These are phyloP conservation scores for Tricholaema leucomelas DNA, from an alignment of 2,113 vertebrate genomes.

Conservation along the genomic window DNA sequence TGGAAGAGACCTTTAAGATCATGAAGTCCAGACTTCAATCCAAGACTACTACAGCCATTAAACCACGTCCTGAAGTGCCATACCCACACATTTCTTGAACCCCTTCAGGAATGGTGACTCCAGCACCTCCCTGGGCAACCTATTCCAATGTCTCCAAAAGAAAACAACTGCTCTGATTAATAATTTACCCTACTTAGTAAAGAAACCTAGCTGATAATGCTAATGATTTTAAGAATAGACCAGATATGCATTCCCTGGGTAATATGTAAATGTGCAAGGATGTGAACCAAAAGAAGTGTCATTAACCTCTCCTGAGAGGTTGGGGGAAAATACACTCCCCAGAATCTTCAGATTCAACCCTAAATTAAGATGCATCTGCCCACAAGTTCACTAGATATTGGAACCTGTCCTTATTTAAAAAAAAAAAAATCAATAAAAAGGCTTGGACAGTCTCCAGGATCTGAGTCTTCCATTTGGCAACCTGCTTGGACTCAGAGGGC, in stretches of 20 bases:
- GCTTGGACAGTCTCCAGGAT: neutral
- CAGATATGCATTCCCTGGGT: neutral
- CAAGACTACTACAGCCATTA: no score
- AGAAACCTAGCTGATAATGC: neutral
- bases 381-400: neutral
- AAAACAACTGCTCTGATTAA: neutral
- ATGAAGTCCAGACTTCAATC: no score
- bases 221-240: conserved; percentile 19
- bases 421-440: neutral
- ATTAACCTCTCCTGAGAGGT: neutral
- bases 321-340: neutral
- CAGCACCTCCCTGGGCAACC: no score
- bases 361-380: neutral
- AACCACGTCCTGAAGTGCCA: no score
- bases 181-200: neutral
- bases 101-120: no score
- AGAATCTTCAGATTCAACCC: neutral
- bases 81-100: no score
- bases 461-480: neutral
- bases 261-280: neutral
- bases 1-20: no score
- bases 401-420: neutral
- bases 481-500: neutral
- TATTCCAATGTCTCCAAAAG: neutral
- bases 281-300: neutral